These are phyloP conservation scores for Jacana jacana DNA, from an alignment of 2,113 vertebrate species.

Conservation along the genomic window DNA sequence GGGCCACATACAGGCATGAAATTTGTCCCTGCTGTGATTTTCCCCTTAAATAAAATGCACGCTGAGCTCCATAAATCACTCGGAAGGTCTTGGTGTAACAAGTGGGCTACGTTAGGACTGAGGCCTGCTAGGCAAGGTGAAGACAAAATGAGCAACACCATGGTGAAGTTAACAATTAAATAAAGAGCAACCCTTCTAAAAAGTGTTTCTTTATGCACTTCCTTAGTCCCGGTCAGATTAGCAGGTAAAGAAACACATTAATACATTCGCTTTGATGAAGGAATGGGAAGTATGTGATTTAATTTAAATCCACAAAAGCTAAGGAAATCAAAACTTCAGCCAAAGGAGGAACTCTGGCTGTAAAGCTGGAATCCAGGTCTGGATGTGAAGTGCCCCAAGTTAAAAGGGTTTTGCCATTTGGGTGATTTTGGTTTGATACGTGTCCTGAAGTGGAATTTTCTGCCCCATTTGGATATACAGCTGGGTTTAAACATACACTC, in stretches of 20 bases:
- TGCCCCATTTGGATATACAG: neutral
- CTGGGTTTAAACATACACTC: neutral
- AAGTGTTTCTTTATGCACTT: neutral
- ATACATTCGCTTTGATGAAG: neutral
- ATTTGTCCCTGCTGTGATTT: constrained; percentile 34
- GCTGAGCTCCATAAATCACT: constrained; percentile 8
- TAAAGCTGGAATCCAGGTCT: neutral
- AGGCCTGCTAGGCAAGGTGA: neutral
- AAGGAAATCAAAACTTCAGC: neutral
- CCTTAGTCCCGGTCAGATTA: neutral
- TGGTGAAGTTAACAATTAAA: neutral
- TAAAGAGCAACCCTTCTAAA: neutral
- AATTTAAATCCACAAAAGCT: neutral
- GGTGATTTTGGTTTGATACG: neutral
- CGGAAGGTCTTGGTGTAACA: neutral
- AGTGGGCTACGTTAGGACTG: neutral
- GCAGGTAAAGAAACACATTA: neutral
- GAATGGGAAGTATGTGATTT: neutral
- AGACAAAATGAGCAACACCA: neutral
- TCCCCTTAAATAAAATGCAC: constrained; percentile 10
- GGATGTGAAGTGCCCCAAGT: neutral
- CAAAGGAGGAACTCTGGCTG: neutral
- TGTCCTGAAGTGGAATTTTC: neutral
- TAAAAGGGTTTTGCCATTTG: neutral
- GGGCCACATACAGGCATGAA: constrained; percentile 30